Evolutionary conservation across 1,140 invertebrate species (phyloP).

Genomic region (Drosophila auraria): DNA sequence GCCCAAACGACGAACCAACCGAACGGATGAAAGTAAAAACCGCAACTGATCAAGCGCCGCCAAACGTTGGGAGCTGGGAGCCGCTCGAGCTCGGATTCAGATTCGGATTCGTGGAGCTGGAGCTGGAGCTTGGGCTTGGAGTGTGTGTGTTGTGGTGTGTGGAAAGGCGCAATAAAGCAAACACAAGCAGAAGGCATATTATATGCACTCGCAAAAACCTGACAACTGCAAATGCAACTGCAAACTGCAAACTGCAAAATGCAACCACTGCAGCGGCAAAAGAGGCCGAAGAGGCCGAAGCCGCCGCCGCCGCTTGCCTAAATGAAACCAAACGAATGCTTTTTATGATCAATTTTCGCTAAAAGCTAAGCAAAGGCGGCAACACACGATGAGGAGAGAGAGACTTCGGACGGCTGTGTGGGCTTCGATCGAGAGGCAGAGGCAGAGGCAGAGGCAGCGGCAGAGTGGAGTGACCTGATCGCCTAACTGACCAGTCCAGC

Average conservation of each 20-base stretch:
- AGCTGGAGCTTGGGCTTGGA: not conserved
- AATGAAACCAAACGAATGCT: conserved; percentile 68
- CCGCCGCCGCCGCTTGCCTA: conserved; percentile 26
- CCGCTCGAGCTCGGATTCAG: conserved; percentile 34
- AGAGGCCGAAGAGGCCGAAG: not conserved
- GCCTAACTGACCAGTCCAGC: conserved; percentile 34
- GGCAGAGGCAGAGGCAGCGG: not conserved
- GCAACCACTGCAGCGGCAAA: conserved; percentile 25
- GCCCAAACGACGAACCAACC: conserved; percentile 44
- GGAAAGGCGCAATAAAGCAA: conserved; percentile 68
- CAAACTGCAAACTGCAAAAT: conserved; percentile 19
- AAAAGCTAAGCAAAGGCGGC: conserved; percentile 18
- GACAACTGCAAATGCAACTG: conserved; percentile 50
- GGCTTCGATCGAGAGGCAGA: conserved; percentile 1
- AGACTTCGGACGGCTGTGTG: conserved; percentile 4
- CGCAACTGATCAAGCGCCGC: conserved; percentile 83
- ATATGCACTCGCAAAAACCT: conserved; percentile 64
- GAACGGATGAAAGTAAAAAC: conserved; percentile 84
- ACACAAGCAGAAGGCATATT: conserved; percentile 69
- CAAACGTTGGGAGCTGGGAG: conserved; percentile 33
- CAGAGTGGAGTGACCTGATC: conserved; percentile 54
- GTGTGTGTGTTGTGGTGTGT: conserved; percentile 22
- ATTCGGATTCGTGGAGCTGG: conserved; percentile 28
- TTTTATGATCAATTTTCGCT: conserved; percentile 63
- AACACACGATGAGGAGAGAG: not conserved